Evolutionary conservation across 2,113 vertebrate genomes (phyloP).

Genomic region (Zingel zingel): DNA sequence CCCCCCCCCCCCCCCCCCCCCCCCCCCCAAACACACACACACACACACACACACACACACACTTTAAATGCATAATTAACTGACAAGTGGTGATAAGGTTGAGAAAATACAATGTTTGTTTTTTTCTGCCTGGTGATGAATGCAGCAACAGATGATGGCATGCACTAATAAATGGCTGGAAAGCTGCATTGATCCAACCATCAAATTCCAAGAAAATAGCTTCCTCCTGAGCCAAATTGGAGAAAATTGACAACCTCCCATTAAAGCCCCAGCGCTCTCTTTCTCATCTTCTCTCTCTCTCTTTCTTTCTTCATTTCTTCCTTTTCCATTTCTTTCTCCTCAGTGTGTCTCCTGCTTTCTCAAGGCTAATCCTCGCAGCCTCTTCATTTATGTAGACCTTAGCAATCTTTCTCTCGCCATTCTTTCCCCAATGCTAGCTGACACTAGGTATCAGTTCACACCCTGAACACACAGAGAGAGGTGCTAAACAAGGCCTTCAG

Average conservation of each 20-base stretch:
- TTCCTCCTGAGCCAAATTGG: slow-evolving; percentile 58
- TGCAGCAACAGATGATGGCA: slow-evolving; percentile 56
- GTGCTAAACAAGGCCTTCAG: slow-evolving; percentile 94
- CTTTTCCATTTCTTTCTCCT: slow-evolving; percentile 42
- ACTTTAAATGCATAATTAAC: slow-evolving; percentile 66
- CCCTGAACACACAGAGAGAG: slow-evolving; percentile 89
- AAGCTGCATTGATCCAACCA: slow-evolving; percentile 63
- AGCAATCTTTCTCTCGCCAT: slow-evolving; percentile 64
- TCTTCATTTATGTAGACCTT: slow-evolving; percentile 55
- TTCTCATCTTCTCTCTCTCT: neutral
- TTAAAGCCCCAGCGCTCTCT: slow-evolving; percentile 37
- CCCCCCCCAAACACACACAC: too few relatives aligned
- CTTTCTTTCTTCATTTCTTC: slow-evolving; percentile 28
- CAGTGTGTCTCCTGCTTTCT: slow-evolving; percentile 42
- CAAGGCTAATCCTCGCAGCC: slow-evolving; percentile 50
- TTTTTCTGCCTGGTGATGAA: slow-evolving; percentile 40
- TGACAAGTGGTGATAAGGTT: slow-evolving; percentile 56
- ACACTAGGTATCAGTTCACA: slow-evolving; percentile 95
- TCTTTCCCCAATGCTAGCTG: slow-evolving; percentile 88
- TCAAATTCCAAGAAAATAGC: slow-evolving; percentile 65
- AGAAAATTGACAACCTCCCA: slow-evolving; percentile 51
- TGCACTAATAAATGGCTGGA: slow-evolving; percentile 49
- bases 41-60: too few relatives aligned
- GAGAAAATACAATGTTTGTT: slow-evolving; percentile 35
- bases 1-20: neutral